Evolutionary conservation across 1,140 invertebrate genomes (phyloP), one percentile per base, ranked within the genome.

Genomic region (Rhopalosiphum maidis): DNA sequence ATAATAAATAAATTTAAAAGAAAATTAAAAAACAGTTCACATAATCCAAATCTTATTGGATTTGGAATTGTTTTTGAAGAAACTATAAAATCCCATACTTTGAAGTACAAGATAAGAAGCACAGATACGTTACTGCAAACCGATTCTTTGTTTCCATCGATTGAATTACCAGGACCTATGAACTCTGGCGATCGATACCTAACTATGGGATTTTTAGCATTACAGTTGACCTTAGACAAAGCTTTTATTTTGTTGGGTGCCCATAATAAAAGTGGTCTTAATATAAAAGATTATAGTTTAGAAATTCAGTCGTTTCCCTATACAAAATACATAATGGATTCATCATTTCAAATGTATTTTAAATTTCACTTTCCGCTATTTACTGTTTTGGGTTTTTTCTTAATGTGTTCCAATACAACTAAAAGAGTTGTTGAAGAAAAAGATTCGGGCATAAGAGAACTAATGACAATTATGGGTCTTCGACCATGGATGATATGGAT

Each of bases 381-480:
- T 25, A 94, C 91, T 18, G 46, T 90, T 35, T 35, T 94, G 23
- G 93, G 94, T 94, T 94, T 94, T 41, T 89, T 92, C 9, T 43
- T 92, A 54, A 93, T 94, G 51, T 93, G 90, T 60, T 55, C 91
- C 2, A n/a, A 68, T 25, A 82, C 93, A 60, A 82, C 90, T 35
- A 93, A 94, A 46, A 93, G 85, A 94, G 94, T 95, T 43, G 89
- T 91, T 30, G 89, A 91, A 94, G 95, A 95, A 94, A 95, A 95
- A 94, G 90, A 94, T 89, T 94, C 94, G 18, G 95, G 95, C 94
- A 95, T 95, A 88, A 94, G 97, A 96, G 97, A 97, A 95, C 95
- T 97, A 22, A 96, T 97, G 96, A 97, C 96, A 95, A 97, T 97
- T 95, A 97, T 97, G 96, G 97, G 97, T 23, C 94, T 97, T 85